A percentile compares a stretch with the other conserved stretches of the same genome.
Conservation (phyloP, 1,140 invertebrate genomes). For the Arion vulgaris region DNA sequence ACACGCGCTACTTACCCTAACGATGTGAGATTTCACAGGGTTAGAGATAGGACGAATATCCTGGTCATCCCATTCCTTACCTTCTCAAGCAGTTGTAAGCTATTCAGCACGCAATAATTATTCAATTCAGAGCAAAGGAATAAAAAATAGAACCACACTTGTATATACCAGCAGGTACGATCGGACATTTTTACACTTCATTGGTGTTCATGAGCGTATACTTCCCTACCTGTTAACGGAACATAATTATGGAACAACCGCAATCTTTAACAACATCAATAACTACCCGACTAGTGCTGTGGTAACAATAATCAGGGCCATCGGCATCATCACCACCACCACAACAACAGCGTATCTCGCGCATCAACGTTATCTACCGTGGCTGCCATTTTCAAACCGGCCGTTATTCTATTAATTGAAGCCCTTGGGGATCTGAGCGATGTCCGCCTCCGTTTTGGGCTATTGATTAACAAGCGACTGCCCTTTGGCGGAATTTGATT, state of each 20-base stretch:
- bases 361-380: not conserved
- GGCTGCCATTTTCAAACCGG: not conserved
- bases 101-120: no score
- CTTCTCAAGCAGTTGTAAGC: no score
- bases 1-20: no score
- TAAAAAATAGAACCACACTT: no score
- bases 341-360: slow-evolving; percentile 4
- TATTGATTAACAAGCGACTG: not conserved
- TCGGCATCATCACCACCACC: not conserved
- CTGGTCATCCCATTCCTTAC: no score
- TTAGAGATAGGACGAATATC: no score
- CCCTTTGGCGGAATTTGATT: slow-evolving; percentile 14
- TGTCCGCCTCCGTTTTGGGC: not conserved
- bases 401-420: not conserved
- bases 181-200: no score
- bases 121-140: no score
- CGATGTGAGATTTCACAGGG: no score
- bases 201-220: no score
- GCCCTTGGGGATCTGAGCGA: not conserved
- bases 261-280: not conserved
- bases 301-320: not conserved
- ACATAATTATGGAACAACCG: not conserved
- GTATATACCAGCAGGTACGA: no score
- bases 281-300: not conserved
- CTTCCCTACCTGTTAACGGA: not conserved